Percentiles rank a stretch among this genome's conserved stretches.
phyloP scores from a whole-genome alignment of 2,797 vertebrate species.

The Gymnopithys bicolor region DNA sequence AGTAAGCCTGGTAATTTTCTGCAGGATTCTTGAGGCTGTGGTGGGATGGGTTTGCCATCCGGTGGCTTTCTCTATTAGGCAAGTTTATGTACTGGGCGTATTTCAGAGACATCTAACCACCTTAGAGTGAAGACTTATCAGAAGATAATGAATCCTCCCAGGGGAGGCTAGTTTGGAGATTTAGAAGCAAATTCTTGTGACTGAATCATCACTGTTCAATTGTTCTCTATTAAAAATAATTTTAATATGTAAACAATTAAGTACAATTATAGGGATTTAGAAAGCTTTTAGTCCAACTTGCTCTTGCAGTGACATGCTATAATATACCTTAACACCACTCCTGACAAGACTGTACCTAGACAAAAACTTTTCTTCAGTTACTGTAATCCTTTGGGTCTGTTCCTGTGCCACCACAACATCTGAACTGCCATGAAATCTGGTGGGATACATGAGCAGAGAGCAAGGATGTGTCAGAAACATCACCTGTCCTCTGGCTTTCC shows the following conservation, averaged over 20 bases:
- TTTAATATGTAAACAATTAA: slow-evolving; percentile 71
- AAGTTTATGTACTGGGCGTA: not conserved
- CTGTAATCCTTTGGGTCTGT: not conserved
- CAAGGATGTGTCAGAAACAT: not conserved
- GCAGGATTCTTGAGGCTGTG: not conserved
- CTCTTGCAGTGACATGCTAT: slow-evolving; percentile 53
- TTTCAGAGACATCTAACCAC: not conserved
- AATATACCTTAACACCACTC: slow-evolving; percentile 8
- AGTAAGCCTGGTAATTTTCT: not conserved
- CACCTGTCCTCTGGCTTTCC: not conserved
- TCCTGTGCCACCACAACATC: not conserved
- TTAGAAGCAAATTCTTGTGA: slow-evolving; percentile 43
- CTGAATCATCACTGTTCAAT: slow-evolving; percentile 53
- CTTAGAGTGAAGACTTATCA: not conserved
- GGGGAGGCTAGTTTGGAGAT: slow-evolving; percentile 29
- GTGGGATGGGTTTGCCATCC: not conserved
- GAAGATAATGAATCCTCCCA: slow-evolving; percentile 7
- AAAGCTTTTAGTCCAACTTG: slow-evolving; percentile 64
- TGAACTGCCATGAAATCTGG: not conserved
- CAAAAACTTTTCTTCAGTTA: not conserved
- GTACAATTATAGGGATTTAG: slow-evolving; percentile 66
- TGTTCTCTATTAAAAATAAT: slow-evolving; percentile 55
- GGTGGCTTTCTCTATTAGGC: not conserved
- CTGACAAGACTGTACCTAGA: slow-evolving; percentile 8
- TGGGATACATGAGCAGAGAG: not conserved